Percentiles rank a stretch among this genome's conserved stretches.
Conservation (phyloP, 1,140 invertebrate species). For the Sycophila sp. region DNA sequence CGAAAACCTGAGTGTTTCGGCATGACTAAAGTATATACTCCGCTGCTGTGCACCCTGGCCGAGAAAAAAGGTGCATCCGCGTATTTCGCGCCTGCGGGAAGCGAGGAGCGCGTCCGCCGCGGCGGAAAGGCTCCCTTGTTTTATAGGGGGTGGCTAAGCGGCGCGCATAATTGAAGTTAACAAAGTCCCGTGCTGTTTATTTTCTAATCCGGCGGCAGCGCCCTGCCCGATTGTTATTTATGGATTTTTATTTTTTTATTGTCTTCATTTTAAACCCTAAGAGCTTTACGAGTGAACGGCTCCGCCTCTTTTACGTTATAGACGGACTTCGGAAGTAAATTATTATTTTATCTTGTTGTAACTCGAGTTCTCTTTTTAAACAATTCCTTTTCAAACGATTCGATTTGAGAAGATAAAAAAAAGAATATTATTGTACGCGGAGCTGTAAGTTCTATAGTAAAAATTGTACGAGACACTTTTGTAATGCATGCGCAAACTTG, state of each 20-base stretch:
- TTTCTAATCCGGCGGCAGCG: neutral
- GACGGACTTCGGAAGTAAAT: neutral
- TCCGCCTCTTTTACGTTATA: neutral
- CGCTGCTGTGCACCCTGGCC: neutral
- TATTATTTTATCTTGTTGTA: neutral
- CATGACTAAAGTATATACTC: no score
- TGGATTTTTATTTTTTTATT: constrained; percentile 37
- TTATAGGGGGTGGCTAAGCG: neutral
- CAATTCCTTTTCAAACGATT: no score
- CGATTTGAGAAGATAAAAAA: no score
- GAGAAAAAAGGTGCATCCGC: neutral
- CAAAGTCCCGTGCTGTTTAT: constrained; percentile 19
- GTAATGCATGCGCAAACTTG: no score
- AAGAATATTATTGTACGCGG: no score
- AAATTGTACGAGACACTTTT: no score
- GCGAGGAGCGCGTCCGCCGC: neutral
- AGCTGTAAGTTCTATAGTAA: no score
- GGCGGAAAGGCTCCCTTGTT: neutral
- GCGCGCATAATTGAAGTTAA: constrained; percentile 32
- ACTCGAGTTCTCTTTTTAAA: no score
- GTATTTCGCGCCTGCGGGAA: no score
- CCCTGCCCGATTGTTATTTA: neutral
- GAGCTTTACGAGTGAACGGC: neutral
- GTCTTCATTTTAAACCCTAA: constrained; percentile 3
- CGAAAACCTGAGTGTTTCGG: no score